A percentile compares a stretch with the other conserved stretches of the same genome.
phyloP scores from a whole-genome alignment of 1,140 invertebrate species.

The Drosophila kohkoa region DNA sequence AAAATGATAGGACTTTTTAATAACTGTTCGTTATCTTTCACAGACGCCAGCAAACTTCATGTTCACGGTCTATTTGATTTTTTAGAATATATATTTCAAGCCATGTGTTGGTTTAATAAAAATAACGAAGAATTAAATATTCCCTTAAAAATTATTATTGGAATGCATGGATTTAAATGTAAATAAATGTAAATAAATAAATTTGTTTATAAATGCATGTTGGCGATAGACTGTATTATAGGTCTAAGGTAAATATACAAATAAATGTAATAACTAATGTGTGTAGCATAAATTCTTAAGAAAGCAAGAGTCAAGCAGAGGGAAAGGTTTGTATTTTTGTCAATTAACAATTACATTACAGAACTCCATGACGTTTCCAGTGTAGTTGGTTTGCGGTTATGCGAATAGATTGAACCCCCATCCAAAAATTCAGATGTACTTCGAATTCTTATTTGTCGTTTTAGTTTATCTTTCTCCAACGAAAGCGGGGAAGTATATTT shows the following conservation, averaged over 20 bases:
- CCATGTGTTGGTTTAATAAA: too few relatives aligned
- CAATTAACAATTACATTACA: constrained; percentile 63
- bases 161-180: neutral
- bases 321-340: constrained; percentile 3
- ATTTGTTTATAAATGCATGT: neutral
- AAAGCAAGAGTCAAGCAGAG: constrained; percentile 48
- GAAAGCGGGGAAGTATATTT: constrained; percentile 24
- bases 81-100: too few relatives aligned
- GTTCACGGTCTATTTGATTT: too few relatives aligned
- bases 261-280: constrained; percentile 8
- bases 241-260: neutral
- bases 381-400: constrained; percentile 24
- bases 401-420: constrained; percentile 40
- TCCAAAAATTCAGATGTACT: constrained; percentile 49
- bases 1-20: too few relatives aligned
- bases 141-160: neutral
- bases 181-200: neutral
- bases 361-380: constrained; percentile 58
- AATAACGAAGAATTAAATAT: too few relatives aligned
- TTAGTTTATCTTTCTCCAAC: constrained; percentile 44
- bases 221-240: neutral
- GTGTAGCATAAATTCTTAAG: constrained; percentile 1
- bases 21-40: too few relatives aligned
- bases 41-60: too few relatives aligned
- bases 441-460: constrained; percentile 47